Evolutionary conservation across 2,797 vertebrate genomes (phyloP).

Genomic region (Acestrorhynchus altus): DNA sequence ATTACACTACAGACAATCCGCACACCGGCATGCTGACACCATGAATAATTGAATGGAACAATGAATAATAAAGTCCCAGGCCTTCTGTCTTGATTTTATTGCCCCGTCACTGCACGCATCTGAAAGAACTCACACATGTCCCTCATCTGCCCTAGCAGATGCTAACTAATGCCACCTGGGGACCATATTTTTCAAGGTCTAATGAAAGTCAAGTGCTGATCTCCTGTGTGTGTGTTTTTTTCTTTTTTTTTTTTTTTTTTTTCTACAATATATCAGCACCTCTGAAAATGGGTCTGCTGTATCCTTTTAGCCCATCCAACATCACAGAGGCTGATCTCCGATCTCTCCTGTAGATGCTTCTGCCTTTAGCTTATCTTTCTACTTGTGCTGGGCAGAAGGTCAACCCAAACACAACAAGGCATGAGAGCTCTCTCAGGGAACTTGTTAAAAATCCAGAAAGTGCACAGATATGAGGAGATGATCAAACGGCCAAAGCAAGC

Average conservation of each 20-base stretch:
- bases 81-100: constrained; percentile 51
- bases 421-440: constrained; percentile 66
- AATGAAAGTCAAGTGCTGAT: background rate
- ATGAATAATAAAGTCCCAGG: constrained; percentile 59
- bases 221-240: too few relatives aligned
- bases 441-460: constrained; percentile 73
- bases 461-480: constrained; percentile 70
- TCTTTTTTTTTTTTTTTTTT: too few relatives aligned
- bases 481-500: constrained; percentile 75
- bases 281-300: background rate
- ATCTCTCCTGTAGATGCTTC: background rate
- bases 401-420: constrained; percentile 44
- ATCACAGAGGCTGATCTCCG: background rate
- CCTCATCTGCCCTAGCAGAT: constrained; percentile 21
- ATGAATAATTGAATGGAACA: constrained; percentile 58
- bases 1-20: constrained; percentile 58
- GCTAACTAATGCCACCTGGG: constrained; percentile 29
- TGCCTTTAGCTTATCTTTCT: background rate
- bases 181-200: background rate
- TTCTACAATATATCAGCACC: too few relatives aligned
- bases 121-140: constrained; percentile 35
- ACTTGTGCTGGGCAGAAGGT: constrained; percentile 28
- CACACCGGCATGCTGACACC: constrained; percentile 40
- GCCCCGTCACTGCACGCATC: constrained; percentile 21
- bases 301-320: background rate